Base-by-base conservation (phyloP, 92 coral and sea anemone species). In the Phenganax marumi region DNA sequence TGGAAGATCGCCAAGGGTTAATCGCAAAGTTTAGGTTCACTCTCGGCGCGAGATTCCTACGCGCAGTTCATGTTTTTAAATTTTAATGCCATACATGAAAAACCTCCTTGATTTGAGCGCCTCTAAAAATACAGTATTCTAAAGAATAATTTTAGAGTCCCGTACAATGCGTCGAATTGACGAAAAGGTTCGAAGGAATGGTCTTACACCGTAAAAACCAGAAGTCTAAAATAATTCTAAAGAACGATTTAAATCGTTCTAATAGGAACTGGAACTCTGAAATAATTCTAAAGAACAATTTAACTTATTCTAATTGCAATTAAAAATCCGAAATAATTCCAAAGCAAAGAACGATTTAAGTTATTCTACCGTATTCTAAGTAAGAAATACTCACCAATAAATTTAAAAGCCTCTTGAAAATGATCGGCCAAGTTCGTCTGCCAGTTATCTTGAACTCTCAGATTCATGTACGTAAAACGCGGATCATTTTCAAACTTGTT, bases 331-430 rank as follows among this genome's bases (percentile, higher is more conserved):
- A 43, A 70, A 19, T 8, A 12, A 72, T 49, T 22, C 77, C 47
- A 50, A 12, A 71, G 3, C 48, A 21, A 71, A 48, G 43, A 49
- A 17, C 12, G 57, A 12, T 50, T n/a, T 48, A 49, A 49, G 10
- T 14, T 21, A 56, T 14, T 56, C 22, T 2, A 21, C 22, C 2
- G 17, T 14, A 14, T 14, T 21, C 22, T 56, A 51, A 75, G 63
- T 26, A 70, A 70, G 52, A 58, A 62, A 52, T 70, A 91, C 98
- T 70, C 84, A 96, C 99, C 99, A 73, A 96, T 96, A 83, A 96
- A 96, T 16, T 90, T 80, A 79, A 96, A 96, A 12, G 99, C 99
- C 80, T 96, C 99, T n/a, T 97, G 97, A 63, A 96, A 96, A 61
- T 92, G 72, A 63, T 90, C 94, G 6, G 94, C 69, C 16, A 96